phyloP scores from a whole-genome alignment of 2,113 vertebrate genomes.

The Ictidomys tridecemlineatus region DNA sequence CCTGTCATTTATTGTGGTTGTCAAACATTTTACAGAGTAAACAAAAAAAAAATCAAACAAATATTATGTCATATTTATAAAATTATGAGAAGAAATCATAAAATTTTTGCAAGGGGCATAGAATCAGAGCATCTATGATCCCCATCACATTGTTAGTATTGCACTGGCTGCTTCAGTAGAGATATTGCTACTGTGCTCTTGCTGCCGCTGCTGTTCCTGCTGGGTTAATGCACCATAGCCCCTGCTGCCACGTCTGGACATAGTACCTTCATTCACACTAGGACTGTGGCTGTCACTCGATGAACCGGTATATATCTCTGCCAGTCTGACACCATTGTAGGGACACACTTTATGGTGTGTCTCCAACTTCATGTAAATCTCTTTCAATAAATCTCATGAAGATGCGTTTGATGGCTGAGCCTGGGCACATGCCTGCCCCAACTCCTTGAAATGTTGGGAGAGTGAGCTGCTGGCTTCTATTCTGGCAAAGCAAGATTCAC shows the following conservation, averaged over 20 bases:
- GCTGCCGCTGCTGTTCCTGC: not conserved
- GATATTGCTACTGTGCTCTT: not conserved
- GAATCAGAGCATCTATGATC: not conserved
- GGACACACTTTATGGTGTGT: not conserved
- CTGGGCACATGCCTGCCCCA: not conserved
- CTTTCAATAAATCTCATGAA: not conserved
- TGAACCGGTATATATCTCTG: not conserved
- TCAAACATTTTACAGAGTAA: not conserved
- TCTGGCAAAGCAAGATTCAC: not conserved
- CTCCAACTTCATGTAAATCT: not conserved
- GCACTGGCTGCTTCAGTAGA: not conserved
- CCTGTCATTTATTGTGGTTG: not conserved
- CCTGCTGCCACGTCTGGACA: not conserved
- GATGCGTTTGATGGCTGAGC: not conserved
- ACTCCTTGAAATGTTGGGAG: not conserved
- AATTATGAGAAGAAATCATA: not conserved
- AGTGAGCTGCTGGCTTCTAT: not conserved
- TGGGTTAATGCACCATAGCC: not conserved
- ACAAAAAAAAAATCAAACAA: no score
- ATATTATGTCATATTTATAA: not conserved
- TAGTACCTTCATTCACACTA: rapidly evolving
- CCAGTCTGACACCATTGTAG: not conserved
- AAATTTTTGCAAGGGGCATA: not conserved
- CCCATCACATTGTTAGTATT: not conserved
- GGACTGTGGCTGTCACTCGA: no score